phyloP scores from a whole-genome alignment of 2,888 invertebrate species.

The Hyposoter didymator region DNA sequence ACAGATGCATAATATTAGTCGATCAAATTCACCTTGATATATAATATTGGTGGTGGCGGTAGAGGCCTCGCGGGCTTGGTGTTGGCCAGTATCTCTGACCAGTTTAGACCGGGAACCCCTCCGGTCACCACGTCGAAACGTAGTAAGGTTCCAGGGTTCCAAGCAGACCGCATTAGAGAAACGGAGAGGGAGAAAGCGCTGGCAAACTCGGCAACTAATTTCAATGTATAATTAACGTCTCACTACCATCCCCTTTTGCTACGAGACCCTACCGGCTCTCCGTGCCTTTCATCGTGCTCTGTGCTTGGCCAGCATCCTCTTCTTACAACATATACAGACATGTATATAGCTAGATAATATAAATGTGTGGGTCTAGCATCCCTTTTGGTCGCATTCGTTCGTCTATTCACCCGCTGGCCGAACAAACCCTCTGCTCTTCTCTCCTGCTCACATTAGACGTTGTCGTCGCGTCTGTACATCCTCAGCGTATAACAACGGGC shows the following conservation, averaged over 20 bases:
- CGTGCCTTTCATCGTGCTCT: slow-evolving; percentile 61
- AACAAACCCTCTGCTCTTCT: slow-evolving; percentile 63
- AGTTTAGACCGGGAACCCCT: slow-evolving; percentile 69
- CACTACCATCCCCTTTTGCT: slow-evolving; percentile 75
- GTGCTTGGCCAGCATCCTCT: slow-evolving; percentile 39
- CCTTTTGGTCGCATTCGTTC: slow-evolving; percentile 70
- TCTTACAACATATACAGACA: slow-evolving; percentile 11
- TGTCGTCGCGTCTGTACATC: slow-evolving; percentile 65
- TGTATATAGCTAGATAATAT: slow-evolving; percentile 14
- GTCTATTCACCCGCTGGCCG: slow-evolving; percentile 56
- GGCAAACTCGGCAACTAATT: slow-evolving; percentile 84
- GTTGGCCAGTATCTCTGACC: slow-evolving; percentile 68
- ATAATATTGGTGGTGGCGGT: slow-evolving; percentile 80
- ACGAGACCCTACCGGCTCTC: slow-evolving; percentile 63
- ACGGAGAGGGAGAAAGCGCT: slow-evolving; percentile 71
- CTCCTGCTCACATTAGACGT: slow-evolving; percentile 66
- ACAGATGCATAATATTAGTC: slow-evolving; percentile 81
- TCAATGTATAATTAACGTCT: slow-evolving; percentile 85
- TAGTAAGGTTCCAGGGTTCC: slow-evolving; percentile 80
- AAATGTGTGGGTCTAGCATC: slow-evolving; percentile 17
- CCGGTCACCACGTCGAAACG: slow-evolving; percentile 79
- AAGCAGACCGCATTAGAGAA: slow-evolving; percentile 67
- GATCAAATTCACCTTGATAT: slow-evolving; percentile 81
- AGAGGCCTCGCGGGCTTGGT: slow-evolving; percentile 44
- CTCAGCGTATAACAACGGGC: slow-evolving; percentile 75